Evolutionary conservation across 2,797 vertebrate genomes (phyloP), one percentile per base, ranked within the genome.

Genomic region (Pipistrellus pygmaeus): DNA sequence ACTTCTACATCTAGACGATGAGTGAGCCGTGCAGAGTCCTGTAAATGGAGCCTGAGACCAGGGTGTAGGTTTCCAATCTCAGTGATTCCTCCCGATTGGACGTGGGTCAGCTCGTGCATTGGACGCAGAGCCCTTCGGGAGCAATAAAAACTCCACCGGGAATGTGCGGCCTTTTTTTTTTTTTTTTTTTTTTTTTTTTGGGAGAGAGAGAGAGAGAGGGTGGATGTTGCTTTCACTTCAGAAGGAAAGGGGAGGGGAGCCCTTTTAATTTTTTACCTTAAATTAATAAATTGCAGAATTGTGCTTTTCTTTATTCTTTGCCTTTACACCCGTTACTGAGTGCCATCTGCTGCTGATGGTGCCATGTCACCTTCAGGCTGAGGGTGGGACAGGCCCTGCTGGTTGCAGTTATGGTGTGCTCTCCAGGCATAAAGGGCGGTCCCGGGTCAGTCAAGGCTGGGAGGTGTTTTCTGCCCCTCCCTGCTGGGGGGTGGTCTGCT

Each of bases 141-240:
- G 98, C 98, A 98, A 98, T 98, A 98, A 98, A 98, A 98, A 97
- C 95, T 97, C 93, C 97, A 96, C 97, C 89, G 89, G 95, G 94
- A 97, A 81, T 71, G 95, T 96, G 89, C 41, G 60, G 90, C 90
- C 32, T 93, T 15, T 84, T 88, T 57, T 46, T 97, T 97, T 77
- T 95, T n/a, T 3, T 15, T 84, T 88, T 57, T 46, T n/a, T n/a
- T n/a, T n/a, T n/a, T n/a, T n/a, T n/a, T n/a, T n/a, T n/a, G n/a
- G 5, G 5, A 44, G 46, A 46, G 46, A 46, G 46, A 46, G 9
- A 46, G 46, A 46, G 44, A 44, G n/a, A 71, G 60, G 13, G 14
- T 84, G 17, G 96, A 95, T 94, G 96, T 97, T 97, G 85, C 97
- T 97, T 98, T 96, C 46, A 18, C 23, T 83, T 78, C 48, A 87